phyloP scores from a whole-genome alignment of 2,888 invertebrate species.

The Theodoxus fluviatilis region DNA sequence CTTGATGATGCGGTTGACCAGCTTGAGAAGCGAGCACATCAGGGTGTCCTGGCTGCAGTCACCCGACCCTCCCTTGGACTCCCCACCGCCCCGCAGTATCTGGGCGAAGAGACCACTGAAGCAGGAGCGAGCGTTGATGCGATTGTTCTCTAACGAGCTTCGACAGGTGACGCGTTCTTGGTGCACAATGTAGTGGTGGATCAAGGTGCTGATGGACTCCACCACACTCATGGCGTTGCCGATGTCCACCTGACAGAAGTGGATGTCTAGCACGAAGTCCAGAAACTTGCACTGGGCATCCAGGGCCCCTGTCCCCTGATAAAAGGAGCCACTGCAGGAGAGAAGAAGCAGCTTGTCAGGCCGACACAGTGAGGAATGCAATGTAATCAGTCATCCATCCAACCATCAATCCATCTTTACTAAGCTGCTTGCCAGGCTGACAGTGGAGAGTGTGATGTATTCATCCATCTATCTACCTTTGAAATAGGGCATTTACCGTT shows the following conservation, averaged over 20 bases:
- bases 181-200: conserved; percentile 58
- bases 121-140: conserved; percentile 68
- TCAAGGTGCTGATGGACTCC: conserved; percentile 72
- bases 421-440: no score
- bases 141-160: no score
- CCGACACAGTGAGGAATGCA: neutral
- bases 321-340: conserved; percentile 67
- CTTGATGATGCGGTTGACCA: conserved; percentile 58
- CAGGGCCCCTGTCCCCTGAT: conserved; percentile 70
- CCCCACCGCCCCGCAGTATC: conserved; percentile 74
- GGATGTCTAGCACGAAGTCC: conserved; percentile 73
- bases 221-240: conserved; percentile 78
- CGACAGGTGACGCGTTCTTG: conserved; percentile 56
- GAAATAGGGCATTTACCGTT: no score
- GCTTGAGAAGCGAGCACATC: conserved; percentile 60
- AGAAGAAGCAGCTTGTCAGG: neutral
- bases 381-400: neutral
- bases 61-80: conserved; percentile 47
- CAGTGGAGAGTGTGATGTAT: no score
- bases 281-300: conserved; percentile 79
- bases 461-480: no score
- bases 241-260: conserved; percentile 76
- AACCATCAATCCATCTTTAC: neutral
- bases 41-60: conserved; percentile 58
- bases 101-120: conserved; percentile 79